Evolutionary conservation across 2,797 vertebrate genomes (phyloP), one percentile per base, ranked within the genome.

Genomic region (Propithecus deckenii): DNA sequence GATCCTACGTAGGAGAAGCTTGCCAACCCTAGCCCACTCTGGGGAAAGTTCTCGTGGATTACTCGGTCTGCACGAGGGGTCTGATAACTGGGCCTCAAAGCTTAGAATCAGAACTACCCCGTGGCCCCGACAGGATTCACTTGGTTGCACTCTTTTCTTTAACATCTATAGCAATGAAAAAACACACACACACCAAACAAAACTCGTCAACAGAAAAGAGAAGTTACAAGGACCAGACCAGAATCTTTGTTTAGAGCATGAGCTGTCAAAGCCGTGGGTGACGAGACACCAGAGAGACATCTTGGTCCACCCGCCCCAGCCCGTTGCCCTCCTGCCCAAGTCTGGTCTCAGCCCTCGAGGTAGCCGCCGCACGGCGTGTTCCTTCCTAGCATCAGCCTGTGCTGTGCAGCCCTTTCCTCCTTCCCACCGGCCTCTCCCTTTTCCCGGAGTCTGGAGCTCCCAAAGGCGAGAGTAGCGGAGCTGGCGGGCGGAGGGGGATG

Each of bases 281-380:
- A 17, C 2, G 9, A 41, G 38, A 35, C 1, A 0, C 15, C 3
- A 5, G 13, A 5, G 35, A 17, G 28, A 7, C 2, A 1, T 20
- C 59, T n/a, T 25, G 0, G 20, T 28, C 41, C 85, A 18, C 11
- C 15, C 4, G 28, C 25, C 15, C 38, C 7, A 12, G 9, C 38
- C 67, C 3, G 1, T 13, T 72, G 69, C 6, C 48, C 65, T 55
- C 23, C 35, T 9, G 12, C 38, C 30, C 18, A 0, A 18, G 15
- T 28, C 18, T 5, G 15, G 30, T 5, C 57, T 25, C 17, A 1
- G 5, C 12, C 46, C 48, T 17, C 23, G 0, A 13, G 63, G 32
- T 35, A 30, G 7, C 5, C 7, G 0, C 83, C 28, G 46, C 46
- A n/a, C 5, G 52, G 9, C 25, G 7, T 7, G 1, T 32, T 1